phyloP scores from a whole-genome alignment of 2,113 vertebrate genomes.

The Cryptotis parvus region DNA sequence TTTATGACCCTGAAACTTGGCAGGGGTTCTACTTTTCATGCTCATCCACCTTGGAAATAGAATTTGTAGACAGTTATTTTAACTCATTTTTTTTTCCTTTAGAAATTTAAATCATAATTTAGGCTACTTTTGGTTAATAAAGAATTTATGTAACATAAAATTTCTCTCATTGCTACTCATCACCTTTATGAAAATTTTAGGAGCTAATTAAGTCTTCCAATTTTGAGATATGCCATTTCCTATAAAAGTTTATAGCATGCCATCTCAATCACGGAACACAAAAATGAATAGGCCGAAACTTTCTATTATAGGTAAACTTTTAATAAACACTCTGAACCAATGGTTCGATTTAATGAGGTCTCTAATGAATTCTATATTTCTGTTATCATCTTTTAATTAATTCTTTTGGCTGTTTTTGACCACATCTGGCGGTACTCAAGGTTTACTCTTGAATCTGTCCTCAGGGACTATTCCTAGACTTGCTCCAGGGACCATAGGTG shows the following conservation, averaged over 20 bases:
- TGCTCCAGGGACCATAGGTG: too few species aligned
- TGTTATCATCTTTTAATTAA: neutral
- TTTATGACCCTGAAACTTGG: slow-evolving; percentile 80
- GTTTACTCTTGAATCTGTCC: too few species aligned
- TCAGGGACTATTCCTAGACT: too few species aligned
- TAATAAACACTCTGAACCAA: slow-evolving; percentile 76
- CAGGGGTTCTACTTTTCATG: slow-evolving; percentile 10
- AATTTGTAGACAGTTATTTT: slow-evolving; percentile 55
- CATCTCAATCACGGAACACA: slow-evolving; percentile 75
- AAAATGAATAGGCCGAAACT: slow-evolving; percentile 71
- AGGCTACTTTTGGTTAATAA: slow-evolving; percentile 76
- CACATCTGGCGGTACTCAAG: too few species aligned
- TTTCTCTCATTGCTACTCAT: slow-evolving; percentile 55
- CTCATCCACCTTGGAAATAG: neutral
- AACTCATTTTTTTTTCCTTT: neutral
- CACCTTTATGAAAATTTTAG: slow-evolving; percentile 62
- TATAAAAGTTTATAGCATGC: slow-evolving; percentile 83
- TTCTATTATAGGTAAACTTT: slow-evolving; percentile 81
- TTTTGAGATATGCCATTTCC: slow-evolving; percentile 77
- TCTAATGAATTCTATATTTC: slow-evolving; percentile 63
- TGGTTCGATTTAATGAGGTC: slow-evolving; percentile 75
- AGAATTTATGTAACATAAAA: slow-evolving; percentile 66
- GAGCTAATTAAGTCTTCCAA: slow-evolving; percentile 75
- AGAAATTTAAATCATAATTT: slow-evolving; percentile 49
- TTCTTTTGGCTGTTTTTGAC: too few species aligned